Percentiles rank a stretch among this genome's conserved stretches.
These are phyloP conservation scores for Cebidichthys violaceus DNA, from an alignment of 2,113 vertebrate species.

Conservation along the genomic window DNA sequence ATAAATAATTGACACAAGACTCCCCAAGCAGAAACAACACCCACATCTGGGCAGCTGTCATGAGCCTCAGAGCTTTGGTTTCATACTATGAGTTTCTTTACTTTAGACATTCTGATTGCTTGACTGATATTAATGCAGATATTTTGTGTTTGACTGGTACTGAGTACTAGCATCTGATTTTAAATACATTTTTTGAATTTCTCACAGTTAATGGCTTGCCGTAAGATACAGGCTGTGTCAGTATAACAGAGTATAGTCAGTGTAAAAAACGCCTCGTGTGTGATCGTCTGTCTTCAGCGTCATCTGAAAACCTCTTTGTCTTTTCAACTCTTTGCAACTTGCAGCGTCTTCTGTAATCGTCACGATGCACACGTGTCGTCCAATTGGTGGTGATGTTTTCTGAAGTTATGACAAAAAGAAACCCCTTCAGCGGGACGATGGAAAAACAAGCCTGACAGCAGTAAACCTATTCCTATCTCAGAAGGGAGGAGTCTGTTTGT, in stretches of 20 bases:
- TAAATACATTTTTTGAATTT: not conserved
- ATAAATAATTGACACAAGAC: conserved; percentile 57
- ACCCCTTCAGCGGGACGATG: not conserved
- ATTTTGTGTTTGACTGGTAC: not conserved
- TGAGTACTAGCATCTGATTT: not conserved
- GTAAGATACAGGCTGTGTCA: not conserved
- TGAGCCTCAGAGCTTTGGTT: not conserved
- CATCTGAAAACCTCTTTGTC: not conserved
- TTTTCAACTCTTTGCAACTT: not conserved
- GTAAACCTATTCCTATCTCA: conserved; percentile 33
- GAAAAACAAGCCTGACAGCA: conserved; percentile 10
- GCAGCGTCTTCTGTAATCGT: not conserved
- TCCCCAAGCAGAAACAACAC: conserved; percentile 29
- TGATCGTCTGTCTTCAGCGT: not conserved
- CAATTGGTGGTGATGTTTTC: not conserved
- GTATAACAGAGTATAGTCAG: not conserved
- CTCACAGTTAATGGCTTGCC: not conserved
- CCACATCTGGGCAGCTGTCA: conserved; percentile 9
- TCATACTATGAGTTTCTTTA: no score
- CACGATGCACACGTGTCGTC: not conserved
- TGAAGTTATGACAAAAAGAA: not conserved
- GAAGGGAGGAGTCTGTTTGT: not conserved
- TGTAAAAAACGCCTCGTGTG: no score
- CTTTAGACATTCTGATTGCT: not conserved
- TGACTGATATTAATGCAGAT: not conserved